Percentiles rank a stretch among this genome's conserved stretches.
phyloP scores from a whole-genome alignment of 2,797 vertebrate species.

The Gambusia yucatana region DNA sequence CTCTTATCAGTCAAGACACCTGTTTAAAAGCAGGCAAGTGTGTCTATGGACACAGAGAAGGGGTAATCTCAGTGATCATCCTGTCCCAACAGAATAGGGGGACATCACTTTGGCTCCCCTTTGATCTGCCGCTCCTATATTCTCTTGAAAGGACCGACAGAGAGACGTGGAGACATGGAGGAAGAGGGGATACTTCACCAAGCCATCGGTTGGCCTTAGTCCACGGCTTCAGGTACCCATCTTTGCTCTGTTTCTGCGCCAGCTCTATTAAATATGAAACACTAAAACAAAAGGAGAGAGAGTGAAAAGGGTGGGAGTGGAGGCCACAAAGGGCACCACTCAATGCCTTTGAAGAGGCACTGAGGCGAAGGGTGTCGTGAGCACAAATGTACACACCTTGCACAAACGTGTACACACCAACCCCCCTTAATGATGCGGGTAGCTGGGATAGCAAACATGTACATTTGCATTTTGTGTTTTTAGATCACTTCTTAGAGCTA shows the following conservation, averaged over 20 bases:
- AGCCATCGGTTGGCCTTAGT: constrained; percentile 74
- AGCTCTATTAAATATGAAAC: constrained; percentile 85
- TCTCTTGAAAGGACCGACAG: constrained; percentile 80
- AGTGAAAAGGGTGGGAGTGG: constrained; percentile 71
- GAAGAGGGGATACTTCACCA: constrained; percentile 77
- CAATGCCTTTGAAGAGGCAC: constrained; percentile 81
- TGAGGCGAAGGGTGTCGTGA: constrained; percentile 74
- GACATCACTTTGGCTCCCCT: constrained; percentile 77
- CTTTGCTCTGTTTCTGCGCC: constrained; percentile 77
- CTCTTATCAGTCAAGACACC: constrained; percentile 74
- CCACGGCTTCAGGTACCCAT: constrained; percentile 79
- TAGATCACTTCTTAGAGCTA: constrained; percentile 56
- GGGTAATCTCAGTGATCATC: constrained; percentile 43
- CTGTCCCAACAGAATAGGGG: constrained; percentile 73
- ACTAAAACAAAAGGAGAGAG: constrained; percentile 83
- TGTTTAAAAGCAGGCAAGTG: constrained; percentile 65
- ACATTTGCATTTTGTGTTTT: constrained; percentile 73
- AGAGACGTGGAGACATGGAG: constrained; percentile 44
- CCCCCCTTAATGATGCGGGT: constrained; percentile 59
- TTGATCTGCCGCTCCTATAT: constrained; percentile 81
- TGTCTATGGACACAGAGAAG: constrained; percentile 28
- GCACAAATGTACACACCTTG: constrained; percentile 59
- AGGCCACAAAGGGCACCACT: constrained; percentile 76
- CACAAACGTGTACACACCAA: constrained; percentile 36
- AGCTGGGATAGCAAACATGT: constrained; percentile 59